Base-by-base conservation (phyloP, 2,888 invertebrate species). In the Auanema freiburgensis region DNA sequence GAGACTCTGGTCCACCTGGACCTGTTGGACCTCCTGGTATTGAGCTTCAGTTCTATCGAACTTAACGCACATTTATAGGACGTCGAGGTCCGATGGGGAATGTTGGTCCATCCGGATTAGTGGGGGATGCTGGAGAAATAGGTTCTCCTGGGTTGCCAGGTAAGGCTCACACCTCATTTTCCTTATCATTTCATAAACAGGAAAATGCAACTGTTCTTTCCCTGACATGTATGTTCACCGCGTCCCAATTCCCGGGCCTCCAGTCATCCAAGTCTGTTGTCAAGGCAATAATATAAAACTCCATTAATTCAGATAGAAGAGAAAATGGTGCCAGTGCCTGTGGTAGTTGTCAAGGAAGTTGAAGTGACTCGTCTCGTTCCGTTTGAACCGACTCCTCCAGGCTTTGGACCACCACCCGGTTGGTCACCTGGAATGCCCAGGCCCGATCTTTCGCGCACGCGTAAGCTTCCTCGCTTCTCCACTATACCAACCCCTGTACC, bases 321-420 rank as follows among this genome's bases (percentile, higher is more conserved):
- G 63, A 79, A 78, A 42, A 67, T 80, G 63, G 79, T 82, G 8
- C 82, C 82, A 0, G 79, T 83, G 1, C 82, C 82, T 2, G 80
- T 82, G 8, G 78, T 82, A 0, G 81, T 82, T 10, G 82, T 82
- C n/a, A 82, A 83, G 56, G 82, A 82, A 51, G 78, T 82, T 11
- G 82, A 82, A 59, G 74, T 77, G 49, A 73, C 74, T 1, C 70
- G 70, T 16, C 57, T 81, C 23, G 78, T 82, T 10, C 82, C 82
- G 1, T 82, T 83, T 63, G 82, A 82, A 62, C 82, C 82, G n/a
- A 83, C 81, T 1, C 82, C 82, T 2, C 82, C 82, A 1, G 82
- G 82, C 8, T 82, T 79, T 51, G 81, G 73, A 10, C 81, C 81
- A 5, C 81, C 81, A 11, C 69, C 70, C 5, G 79, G 78, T 2